Conservation (phyloP, 2,797 vertebrate species). For the Platyrinchus mystaceus region DNA sequence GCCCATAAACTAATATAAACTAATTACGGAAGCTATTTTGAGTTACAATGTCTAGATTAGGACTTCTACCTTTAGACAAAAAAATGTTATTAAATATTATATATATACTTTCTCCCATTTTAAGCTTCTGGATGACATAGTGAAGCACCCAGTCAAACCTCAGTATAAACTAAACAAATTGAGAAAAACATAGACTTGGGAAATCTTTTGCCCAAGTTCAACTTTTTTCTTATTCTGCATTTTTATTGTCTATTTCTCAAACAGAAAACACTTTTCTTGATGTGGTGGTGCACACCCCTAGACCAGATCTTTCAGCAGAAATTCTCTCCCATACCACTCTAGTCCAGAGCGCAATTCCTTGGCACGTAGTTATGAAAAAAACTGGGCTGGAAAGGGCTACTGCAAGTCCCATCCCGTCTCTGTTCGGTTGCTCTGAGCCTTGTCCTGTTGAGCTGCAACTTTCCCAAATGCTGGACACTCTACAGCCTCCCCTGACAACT, state of each 20-base stretch:
- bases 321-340: background rate
- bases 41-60: background rate
- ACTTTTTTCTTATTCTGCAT: background rate
- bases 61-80: background rate
- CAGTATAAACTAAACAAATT: background rate
- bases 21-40: background rate
- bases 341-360: background rate
- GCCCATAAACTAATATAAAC: background rate
- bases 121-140: background rate
- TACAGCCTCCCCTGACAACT: background rate
- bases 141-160: background rate
- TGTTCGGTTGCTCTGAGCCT: background rate
- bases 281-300: background rate
- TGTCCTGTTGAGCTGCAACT: rapidly evolving
- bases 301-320: background rate
- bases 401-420: background rate
- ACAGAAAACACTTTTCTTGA: background rate
- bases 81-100: too few relatives aligned
- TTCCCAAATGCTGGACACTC: background rate
- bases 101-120: background rate
- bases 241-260: background rate
- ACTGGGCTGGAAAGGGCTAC: background rate
- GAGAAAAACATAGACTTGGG: background rate
- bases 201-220: background rate
- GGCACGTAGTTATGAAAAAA: rapidly evolving